A percentile compares a stretch with the other conserved stretches of the same genome.
These are phyloP conservation scores for Rhogogaster chlorosoma DNA, from an alignment of 2,888 invertebrate genomes.

Conservation along the genomic window DNA sequence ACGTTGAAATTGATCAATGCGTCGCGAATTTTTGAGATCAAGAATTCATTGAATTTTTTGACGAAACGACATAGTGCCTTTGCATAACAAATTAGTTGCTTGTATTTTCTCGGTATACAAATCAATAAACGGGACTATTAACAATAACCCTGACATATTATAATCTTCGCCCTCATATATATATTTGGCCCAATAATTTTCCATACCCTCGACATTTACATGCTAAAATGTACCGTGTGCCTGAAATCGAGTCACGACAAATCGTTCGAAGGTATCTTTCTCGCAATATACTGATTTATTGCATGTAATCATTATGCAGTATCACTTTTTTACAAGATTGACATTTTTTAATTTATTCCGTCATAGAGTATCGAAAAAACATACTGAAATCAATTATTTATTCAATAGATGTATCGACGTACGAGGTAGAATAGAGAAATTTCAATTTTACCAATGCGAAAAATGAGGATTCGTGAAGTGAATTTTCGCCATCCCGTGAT, in stretches of 20 bases:
- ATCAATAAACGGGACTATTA: neutral
- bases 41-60: neutral
- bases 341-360: neutral
- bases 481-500: neutral
- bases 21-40: neutral
- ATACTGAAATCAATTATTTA: neutral
- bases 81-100: no score
- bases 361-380: neutral
- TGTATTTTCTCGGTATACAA: no score
- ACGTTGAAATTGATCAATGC: neutral
- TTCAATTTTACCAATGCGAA: neutral
- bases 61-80: neutral
- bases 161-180: neutral
- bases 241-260: neutral
- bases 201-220: neutral
- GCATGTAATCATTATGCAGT: neutral
- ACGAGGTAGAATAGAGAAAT: neutral
- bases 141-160: neutral
- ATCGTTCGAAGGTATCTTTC: neutral
- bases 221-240: neutral
- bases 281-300: neutral
- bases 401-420: neutral
- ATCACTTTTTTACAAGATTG: neutral
- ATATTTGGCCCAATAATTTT: neutral
- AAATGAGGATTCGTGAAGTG: neutral